Conservation (phyloP, 2,797 vertebrate species). For the Smutsia temminckii region DNA sequence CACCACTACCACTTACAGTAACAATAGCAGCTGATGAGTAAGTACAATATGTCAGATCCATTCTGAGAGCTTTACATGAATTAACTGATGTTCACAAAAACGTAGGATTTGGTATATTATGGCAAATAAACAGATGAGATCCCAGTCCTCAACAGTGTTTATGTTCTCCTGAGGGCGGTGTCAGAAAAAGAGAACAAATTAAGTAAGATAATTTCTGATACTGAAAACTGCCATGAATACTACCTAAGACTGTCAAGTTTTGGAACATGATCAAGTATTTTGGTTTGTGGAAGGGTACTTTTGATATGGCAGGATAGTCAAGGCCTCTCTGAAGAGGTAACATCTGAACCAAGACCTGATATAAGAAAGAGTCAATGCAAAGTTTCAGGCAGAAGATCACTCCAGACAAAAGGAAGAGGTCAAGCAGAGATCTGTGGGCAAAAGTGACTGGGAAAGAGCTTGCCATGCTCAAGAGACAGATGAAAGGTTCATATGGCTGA, state of each 20-base stretch:
- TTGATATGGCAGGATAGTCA: neutral
- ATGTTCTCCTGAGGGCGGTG: neutral
- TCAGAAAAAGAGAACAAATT: neutral
- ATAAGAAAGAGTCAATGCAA: neutral
- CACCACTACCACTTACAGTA: neutral
- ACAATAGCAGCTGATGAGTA: neutral
- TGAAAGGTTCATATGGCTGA: neutral
- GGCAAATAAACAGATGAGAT: neutral
- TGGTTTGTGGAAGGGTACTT: constrained; percentile 1
- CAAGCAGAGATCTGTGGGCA: neutral
- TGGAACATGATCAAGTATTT: neutral
- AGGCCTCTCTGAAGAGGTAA: neutral
- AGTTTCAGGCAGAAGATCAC: neutral
- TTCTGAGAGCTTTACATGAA: neutral
- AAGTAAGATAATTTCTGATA: constrained; percentile 19
- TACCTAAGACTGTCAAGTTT: neutral
- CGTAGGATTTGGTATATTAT: neutral
- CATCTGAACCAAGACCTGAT: neutral
- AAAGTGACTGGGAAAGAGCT: neutral
- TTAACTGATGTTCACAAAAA: neutral
- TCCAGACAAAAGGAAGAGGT: neutral
- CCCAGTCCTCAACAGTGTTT: neutral
- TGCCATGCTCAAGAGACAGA: neutral
- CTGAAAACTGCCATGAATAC: neutral
- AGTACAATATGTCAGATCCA: neutral